phyloP scores from a whole-genome alignment of 2,888 invertebrate species.

The Artemia sinica region DNA sequence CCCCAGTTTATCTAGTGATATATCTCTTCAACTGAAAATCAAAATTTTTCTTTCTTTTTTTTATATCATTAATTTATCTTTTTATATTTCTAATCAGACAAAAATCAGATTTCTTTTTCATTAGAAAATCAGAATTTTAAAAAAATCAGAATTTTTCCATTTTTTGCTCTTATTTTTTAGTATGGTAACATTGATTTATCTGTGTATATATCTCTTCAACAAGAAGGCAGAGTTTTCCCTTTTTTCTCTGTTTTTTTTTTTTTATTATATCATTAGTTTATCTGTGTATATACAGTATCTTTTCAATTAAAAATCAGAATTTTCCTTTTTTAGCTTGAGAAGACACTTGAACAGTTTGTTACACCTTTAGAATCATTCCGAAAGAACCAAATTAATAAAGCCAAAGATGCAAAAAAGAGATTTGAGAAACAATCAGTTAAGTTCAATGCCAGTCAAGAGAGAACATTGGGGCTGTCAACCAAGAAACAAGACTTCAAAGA shows the following conservation, averaged over 20 bases:
- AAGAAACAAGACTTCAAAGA: constrained; percentile 64
- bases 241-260: constrained; percentile 14
- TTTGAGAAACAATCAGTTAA: constrained; percentile 95
- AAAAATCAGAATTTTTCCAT: no score
- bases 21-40: constrained; percentile 8
- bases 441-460: constrained; percentile 89
- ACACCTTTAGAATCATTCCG: constrained; percentile 81
- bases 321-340: constrained; percentile 53
- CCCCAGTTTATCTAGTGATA: background rate
- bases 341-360: constrained; percentile 80
- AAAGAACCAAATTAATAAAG: constrained; percentile 83
- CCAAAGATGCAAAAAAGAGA: constrained; percentile 90
- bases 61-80: no score
- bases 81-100: no score
- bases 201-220: no score
- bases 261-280: constrained; percentile 15
- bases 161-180: no score
- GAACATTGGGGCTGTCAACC: constrained; percentile 76
- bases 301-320: background rate
- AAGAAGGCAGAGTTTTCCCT: background rate
- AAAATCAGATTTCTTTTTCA: no score
- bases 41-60: background rate
- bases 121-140: no score
- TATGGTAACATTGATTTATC: no score
- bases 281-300: background rate